phyloP scores from a whole-genome alignment of 2,113 vertebrate species.

The Pelecanoides urinatrix region DNA sequence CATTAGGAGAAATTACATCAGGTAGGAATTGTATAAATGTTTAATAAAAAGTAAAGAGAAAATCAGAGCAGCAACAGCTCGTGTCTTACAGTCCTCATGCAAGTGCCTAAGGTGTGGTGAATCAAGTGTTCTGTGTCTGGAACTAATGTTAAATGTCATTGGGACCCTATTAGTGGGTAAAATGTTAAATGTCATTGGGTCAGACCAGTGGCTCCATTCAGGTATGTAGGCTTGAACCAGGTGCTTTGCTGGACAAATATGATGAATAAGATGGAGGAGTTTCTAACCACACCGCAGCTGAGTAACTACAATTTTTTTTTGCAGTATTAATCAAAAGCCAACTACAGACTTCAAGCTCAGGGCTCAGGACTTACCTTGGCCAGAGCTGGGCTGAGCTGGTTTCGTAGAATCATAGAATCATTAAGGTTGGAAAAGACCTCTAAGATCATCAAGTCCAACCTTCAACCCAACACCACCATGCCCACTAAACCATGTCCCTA shows the following conservation, averaged over 20 bases:
- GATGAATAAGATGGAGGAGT: background rate
- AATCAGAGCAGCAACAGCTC: background rate
- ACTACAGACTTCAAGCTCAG: background rate
- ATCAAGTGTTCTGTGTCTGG: background rate
- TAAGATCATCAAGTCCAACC: too few relatives aligned
- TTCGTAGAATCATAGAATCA: background rate
- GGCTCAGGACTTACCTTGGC: background rate
- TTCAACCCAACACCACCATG: too few relatives aligned
- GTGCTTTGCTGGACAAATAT: background rate
- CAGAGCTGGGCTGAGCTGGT: background rate
- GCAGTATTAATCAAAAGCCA: background rate
- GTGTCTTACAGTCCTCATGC: background rate
- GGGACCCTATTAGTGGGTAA: background rate
- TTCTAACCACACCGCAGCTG: fast-evolving
- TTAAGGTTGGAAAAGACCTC: too few relatives aligned
- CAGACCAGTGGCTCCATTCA: background rate
- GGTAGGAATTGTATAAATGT: background rate
- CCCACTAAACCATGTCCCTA: too few relatives aligned
- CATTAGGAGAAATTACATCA: background rate
- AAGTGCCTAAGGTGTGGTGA: background rate
- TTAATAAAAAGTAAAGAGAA: background rate
- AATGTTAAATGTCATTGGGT: background rate
- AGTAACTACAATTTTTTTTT: background rate
- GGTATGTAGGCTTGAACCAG: background rate
- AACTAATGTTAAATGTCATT: background rate